Evolutionary conservation across 2,888 invertebrate species (phyloP).

Genomic region (Rhopalosiphum nymphaeae): DNA sequence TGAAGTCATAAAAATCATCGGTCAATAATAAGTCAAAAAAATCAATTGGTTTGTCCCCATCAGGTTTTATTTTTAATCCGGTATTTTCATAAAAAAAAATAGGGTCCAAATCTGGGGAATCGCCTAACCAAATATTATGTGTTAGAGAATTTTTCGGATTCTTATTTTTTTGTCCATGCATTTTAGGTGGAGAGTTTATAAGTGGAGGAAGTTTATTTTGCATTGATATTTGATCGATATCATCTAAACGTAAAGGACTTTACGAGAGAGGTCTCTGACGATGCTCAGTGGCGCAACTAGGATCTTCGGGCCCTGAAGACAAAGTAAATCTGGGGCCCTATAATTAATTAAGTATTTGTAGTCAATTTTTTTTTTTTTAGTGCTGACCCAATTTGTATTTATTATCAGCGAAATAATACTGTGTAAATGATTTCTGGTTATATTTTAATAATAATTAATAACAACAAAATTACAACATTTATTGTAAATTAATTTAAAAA

Average conservation of each 20-base stretch:
- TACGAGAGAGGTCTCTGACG: too few relatives aligned
- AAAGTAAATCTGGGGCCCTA: too few relatives aligned
- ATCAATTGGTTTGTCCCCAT: conserved; percentile 42
- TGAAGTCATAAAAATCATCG: conserved; percentile 40
- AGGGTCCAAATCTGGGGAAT: conserved; percentile 2
- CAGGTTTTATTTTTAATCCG: conserved; percentile 1
- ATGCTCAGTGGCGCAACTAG: too few relatives aligned
- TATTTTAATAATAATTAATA: conserved; percentile 6
- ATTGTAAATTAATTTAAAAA: background rate
- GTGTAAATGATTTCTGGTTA: background rate
- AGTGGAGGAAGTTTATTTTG: background rate
- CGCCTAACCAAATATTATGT: background rate
- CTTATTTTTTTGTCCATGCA: background rate
- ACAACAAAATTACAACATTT: background rate
- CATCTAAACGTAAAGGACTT: background rate
- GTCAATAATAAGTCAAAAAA: conserved; percentile 12
- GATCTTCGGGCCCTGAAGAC: too few relatives aligned
- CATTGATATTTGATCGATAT: background rate
- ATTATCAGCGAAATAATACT: background rate
- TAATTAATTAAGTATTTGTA: too few relatives aligned
- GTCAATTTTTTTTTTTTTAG: too few relatives aligned
- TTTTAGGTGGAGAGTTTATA: background rate
- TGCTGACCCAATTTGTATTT: too few relatives aligned
- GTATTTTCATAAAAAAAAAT: background rate
- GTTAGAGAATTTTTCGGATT: background rate